Percentiles rank a stretch among this genome's conserved stretches.
Conservation (phyloP, 1,140 invertebrate species). For the Pseudomyrmex pallidus region DNA sequence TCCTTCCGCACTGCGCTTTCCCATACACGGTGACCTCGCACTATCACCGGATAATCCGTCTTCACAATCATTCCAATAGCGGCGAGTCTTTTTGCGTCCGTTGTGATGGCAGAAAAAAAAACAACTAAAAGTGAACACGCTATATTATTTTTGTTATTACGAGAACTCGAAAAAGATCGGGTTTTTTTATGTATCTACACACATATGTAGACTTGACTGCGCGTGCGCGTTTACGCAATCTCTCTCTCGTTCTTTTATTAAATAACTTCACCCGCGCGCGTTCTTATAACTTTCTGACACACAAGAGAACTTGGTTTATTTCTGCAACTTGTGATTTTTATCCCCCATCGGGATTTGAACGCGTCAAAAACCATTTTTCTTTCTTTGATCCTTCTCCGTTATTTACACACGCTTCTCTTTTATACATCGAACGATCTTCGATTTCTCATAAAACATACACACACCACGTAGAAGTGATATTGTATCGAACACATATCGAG, state of each 20-base stretch:
- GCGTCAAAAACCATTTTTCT: no score
- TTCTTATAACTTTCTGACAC: not conserved
- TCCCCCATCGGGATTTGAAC: no score
- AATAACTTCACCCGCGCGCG: not conserved
- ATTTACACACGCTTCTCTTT: no score
- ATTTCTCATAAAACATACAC: no score
- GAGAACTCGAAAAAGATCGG: no score
- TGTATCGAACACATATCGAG: not conserved
- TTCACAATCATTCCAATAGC: constrained; percentile 21
- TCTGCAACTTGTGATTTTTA: not conserved
- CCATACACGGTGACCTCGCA: constrained; percentile 29
- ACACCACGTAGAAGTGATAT: no score
- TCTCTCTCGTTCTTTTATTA: constrained; percentile 10
- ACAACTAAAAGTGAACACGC: not conserved
- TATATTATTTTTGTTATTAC: not conserved
- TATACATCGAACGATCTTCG: no score
- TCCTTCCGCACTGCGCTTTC: constrained; percentile 51
- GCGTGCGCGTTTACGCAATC: not conserved
- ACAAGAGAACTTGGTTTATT: not conserved
- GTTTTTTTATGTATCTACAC: no score
- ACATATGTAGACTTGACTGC: not conserved
- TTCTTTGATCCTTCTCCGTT: no score
- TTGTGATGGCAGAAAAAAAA: not conserved
- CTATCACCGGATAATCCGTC: constrained; percentile 33
- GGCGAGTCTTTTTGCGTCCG: not conserved